Percentiles rank a stretch among this genome's conserved stretches.
These are phyloP conservation scores for Orchestia grillus DNA, from an alignment of 1,140 invertebrate species.

Conservation along the genomic window DNA sequence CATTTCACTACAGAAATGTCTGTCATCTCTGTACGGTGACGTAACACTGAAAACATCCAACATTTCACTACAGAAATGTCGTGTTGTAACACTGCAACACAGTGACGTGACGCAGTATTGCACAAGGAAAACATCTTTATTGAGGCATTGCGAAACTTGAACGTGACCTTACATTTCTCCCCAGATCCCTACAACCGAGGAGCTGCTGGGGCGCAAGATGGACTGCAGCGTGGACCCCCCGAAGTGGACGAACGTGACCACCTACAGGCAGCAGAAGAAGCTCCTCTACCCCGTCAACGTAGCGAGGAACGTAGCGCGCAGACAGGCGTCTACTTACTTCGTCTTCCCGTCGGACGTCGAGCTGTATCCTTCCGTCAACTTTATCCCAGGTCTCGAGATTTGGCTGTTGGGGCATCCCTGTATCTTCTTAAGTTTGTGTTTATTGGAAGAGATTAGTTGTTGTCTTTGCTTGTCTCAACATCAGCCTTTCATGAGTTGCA, in stretches of 20 bases:
- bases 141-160: background rate
- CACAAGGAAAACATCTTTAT: background rate
- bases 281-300: conserved; percentile 90
- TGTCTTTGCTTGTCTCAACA: no score
- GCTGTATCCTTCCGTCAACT: conserved; percentile 78
- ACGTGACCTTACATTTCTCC: background rate
- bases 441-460: no score
- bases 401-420: background rate
- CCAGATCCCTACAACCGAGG: conserved; percentile 74
- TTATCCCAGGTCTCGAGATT: conserved; percentile 57
- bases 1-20: no score
- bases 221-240: conserved; percentile 66
- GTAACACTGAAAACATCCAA: background rate
- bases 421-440: no score
- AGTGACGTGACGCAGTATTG: no score
- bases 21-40: background rate
- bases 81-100: no score
- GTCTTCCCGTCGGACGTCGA: conserved; percentile 90
- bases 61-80: no score
- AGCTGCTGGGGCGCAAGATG: conserved; percentile 61
- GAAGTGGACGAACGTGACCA: conserved; percentile 72
- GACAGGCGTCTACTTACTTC: conserved; percentile 85
- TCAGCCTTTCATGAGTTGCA: no score
- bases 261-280: conserved; percentile 82
- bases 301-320: conserved; percentile 85